These are phyloP conservation scores for Dioctria rufipes DNA, from an alignment of 2,888 invertebrate genomes.

Conservation along the genomic window DNA sequence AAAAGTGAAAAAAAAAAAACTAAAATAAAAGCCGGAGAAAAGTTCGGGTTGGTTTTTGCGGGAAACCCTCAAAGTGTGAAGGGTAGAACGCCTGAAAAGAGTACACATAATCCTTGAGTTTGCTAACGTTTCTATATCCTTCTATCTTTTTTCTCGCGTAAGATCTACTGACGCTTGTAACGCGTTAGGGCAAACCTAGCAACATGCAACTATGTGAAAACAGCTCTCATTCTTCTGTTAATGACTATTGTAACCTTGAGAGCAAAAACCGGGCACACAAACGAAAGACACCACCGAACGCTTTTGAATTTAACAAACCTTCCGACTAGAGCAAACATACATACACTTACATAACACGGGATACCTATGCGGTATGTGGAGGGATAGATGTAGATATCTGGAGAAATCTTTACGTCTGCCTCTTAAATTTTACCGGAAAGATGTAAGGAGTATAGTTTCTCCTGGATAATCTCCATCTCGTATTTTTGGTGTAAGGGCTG, in stretches of 20 bases:
- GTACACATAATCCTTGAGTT: neutral
- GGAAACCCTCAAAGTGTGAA: neutral
- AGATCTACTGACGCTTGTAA: neutral
- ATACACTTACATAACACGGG: neutral
- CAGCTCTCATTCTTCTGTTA: constrained; percentile 8
- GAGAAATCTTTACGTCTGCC: constrained; percentile 19
- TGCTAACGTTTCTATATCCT: neutral
- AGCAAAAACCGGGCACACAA: constrained; percentile 5
- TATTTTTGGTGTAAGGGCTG: constrained; percentile 17
- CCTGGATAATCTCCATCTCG: constrained; percentile 9
- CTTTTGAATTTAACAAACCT: constrained; percentile 19
- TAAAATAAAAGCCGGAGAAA: neutral
- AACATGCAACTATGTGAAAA: constrained; percentile 20
- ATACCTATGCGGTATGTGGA: neutral
- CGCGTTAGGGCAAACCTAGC: neutral
- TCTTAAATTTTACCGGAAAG: constrained; percentile 27
- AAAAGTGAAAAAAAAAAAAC: too few species aligned
- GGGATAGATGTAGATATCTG: constrained; percentile 4
- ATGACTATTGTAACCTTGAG: constrained; percentile 35
- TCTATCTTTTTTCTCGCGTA: neutral
- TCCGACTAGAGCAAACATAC: neutral
- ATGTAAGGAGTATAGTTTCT: constrained; percentile 19
- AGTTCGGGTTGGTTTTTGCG: neutral
- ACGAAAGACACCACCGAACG: constrained; percentile 3
- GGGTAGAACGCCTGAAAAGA: neutral